phyloP scores from a whole-genome alignment of 2,888 invertebrate species.

The Ctena decussata region DNA sequence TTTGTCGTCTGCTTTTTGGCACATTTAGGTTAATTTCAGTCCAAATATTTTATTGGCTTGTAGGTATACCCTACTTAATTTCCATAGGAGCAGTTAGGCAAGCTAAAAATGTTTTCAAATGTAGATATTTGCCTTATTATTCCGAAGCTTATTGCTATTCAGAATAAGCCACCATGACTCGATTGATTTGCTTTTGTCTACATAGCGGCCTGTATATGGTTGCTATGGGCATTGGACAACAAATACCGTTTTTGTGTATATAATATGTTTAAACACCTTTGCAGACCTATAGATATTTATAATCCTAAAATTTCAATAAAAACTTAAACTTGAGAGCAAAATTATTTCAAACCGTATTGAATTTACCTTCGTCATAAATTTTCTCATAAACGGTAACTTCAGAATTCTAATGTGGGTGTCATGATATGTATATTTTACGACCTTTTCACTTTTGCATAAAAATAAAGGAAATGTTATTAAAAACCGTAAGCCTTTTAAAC shows the following conservation, averaged over 20 bases:
- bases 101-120: constrained; percentile 13
- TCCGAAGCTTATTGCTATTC: background rate
- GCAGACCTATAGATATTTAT: background rate
- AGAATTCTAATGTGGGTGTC: background rate
- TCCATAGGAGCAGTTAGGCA: constrained; percentile 3
- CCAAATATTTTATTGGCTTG: too few species aligned
- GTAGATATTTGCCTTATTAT: constrained; percentile 11
- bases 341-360: background rate
- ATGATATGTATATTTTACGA: background rate
- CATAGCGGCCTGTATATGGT: constrained; percentile 30
- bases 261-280: constrained; percentile 51
- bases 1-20: too few species aligned
- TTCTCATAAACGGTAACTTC: background rate
- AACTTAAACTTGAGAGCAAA: constrained; percentile 1
- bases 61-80: background rate
- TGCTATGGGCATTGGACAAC: constrained; percentile 58
- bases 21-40: too few species aligned
- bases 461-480: background rate
- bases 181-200: background rate
- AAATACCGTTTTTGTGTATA: constrained; percentile 56
- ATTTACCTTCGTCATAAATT: background rate
- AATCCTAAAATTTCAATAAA: constrained; percentile 14
- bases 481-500: background rate
- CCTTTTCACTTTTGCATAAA: background rate
- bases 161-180: constrained; percentile 4